Base-by-base conservation (phyloP, 2,888 invertebrate genomes). In the Drosophila crucigera region DNA sequence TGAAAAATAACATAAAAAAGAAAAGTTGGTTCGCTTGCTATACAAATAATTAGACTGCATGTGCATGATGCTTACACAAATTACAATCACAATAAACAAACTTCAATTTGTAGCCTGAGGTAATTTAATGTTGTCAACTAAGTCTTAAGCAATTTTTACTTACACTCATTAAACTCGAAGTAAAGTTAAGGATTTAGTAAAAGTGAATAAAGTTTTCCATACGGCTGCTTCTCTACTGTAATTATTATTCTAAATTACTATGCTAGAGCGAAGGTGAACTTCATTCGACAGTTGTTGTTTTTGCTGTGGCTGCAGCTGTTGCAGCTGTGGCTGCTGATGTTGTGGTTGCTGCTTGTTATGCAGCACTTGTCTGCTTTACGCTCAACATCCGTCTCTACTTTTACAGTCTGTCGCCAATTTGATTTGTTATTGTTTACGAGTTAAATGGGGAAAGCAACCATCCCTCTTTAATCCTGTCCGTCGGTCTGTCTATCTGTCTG, bases 381-480 rank as follows among this genome's bases (percentile, higher is more conserved):
- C 76, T 55, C 62, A 47, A 56, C 78, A 67, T 82, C 82, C 79
- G 76, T 37, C 67, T 64, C 62, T 55, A 39, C 64, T 41, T 43
- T 80, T 72, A 58, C 72, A 72, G 78, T 70, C 79, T 82, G 78
- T 68, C 75, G 78, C 64, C 75, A 75, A 64, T 78, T 82, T 82
- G 79, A 82, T 78, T 80, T 78, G 82, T 78, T 78, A 78, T 82
- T 80, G 82, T 78, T 75, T 80, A 68, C 79, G 54, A 56, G 65
- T 37, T 64, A 73, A 49, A 65, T 68, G 53, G 33, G 59, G 59
- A 63, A 75, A 52, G 16, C 73, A 55, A 25, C 19, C 35, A 11
- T 1, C 43, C 41, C n/a, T n/a, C 41, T 31, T 43, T 22, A 58
- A 43, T 43, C 41, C 35, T 52, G 33, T 54, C 55, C 16, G 14